These are phyloP conservation scores for Agrochola circellaris DNA, from an alignment of 2,888 invertebrate genomes.

Conservation along the genomic window DNA sequence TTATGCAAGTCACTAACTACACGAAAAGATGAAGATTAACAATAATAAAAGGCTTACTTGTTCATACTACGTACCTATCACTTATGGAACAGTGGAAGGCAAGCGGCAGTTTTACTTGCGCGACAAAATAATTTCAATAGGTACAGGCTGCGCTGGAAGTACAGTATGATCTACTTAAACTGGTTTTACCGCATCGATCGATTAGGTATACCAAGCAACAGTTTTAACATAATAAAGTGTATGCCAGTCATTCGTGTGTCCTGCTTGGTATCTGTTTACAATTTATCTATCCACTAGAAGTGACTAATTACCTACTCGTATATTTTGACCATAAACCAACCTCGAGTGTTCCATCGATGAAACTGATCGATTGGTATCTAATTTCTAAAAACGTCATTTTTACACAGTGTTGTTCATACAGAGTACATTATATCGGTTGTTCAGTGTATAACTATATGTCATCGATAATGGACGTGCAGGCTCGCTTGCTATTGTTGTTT, in stretches of 20 bases:
- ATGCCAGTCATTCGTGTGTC: not conserved
- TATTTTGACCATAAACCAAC: slow-evolving; percentile 2
- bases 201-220: not conserved
- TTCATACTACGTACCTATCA: not conserved
- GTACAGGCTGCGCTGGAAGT: not conserved
- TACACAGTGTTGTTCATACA: slow-evolving; percentile 42
- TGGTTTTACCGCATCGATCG: slow-evolving; percentile 7
- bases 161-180: slow-evolving; percentile 15
- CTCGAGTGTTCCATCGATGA: not conserved
- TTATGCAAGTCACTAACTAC: too few species aligned
- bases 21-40: too few species aligned
- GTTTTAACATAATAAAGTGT: not conserved
- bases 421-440: slow-evolving; percentile 14
- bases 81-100: too few species aligned
- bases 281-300: not conserved
- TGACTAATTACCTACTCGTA: slow-evolving; percentile 7
- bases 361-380: slow-evolving; percentile 34
- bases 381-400: slow-evolving; percentile 30
- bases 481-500: slow-evolving; percentile 70
- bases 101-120: not conserved
- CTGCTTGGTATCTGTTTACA: slow-evolving; percentile 7
- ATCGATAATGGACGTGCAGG: slow-evolving; percentile 70
- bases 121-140: not conserved
- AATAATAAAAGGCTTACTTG: not conserved
- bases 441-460: slow-evolving; percentile 65